Conservation (phyloP, 35 echinoderm and acorn worm species). For the Holothuria glaberrima region DNA sequence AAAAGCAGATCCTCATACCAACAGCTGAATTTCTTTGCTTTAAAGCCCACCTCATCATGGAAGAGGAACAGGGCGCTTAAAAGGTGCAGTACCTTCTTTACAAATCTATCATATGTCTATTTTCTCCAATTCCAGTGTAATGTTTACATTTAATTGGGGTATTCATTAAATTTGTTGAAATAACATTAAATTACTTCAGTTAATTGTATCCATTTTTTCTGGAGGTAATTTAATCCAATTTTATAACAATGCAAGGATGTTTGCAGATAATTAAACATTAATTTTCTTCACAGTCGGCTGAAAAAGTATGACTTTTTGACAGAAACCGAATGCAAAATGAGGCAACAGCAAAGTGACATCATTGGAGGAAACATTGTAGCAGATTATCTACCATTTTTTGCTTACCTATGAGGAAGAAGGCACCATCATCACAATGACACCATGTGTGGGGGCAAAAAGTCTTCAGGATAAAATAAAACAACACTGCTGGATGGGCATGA, state of each 20-base stretch:
- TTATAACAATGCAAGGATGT: too few species aligned
- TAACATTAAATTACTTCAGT: too few species aligned
- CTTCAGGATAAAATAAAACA: not conserved
- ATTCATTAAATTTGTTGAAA: too few species aligned
- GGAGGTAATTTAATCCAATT: too few species aligned
- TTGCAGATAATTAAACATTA: too few species aligned
- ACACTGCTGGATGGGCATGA: not conserved
- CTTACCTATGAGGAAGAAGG: slow-evolving; percentile 3
- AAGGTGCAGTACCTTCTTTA: not conserved
- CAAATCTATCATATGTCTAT: too few species aligned
- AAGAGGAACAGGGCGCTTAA: slow-evolving; percentile 27
- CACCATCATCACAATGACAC: not conserved
- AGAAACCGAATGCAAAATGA: slow-evolving; percentile 24
- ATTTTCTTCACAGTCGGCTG: not conserved
- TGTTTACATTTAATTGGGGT: not conserved
- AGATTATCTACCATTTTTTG: not conserved
- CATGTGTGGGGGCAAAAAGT: slow-evolving; percentile 6
- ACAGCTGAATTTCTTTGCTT: not conserved
- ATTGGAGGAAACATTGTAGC: slow-evolving; percentile 25
- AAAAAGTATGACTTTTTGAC: slow-evolving; percentile 29
- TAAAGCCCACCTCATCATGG: slow-evolving; percentile 31
- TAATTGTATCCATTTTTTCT: too few species aligned
- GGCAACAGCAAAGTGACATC: not conserved
- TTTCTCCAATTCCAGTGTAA: not conserved
- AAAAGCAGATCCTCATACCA: not conserved